phyloP scores from a whole-genome alignment of 2,113 vertebrate species.

The Chaetodon auriga region DNA sequence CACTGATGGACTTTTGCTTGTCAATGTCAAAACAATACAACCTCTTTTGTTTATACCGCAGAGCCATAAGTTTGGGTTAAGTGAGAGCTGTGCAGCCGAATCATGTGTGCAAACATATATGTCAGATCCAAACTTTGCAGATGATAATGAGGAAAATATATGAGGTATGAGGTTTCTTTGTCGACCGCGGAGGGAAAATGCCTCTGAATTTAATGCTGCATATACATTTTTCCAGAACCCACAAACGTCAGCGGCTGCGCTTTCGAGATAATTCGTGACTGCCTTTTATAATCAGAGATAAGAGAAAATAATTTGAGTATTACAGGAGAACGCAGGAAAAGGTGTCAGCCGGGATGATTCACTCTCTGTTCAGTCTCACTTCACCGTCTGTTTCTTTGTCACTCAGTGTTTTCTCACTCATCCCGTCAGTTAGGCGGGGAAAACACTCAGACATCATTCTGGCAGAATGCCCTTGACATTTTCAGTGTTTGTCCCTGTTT shows the following conservation, averaged over 20 bases:
- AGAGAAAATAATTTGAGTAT: slow-evolving; percentile 53
- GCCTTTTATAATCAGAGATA: slow-evolving; percentile 39
- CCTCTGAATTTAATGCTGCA: neutral
- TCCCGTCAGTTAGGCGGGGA: slow-evolving; percentile 53
- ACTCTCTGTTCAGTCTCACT: slow-evolving; percentile 33
- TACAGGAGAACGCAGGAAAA: slow-evolving; percentile 37
- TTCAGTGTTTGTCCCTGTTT: slow-evolving; percentile 46
- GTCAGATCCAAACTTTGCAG: neutral
- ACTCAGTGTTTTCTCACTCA: slow-evolving; percentile 55
- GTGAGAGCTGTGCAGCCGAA: neutral
- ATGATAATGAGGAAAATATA: neutral
- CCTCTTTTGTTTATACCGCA: too few relatives aligned
- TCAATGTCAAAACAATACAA: too few relatives aligned
- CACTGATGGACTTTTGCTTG: too few relatives aligned
- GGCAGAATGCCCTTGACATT: slow-evolving; percentile 67
- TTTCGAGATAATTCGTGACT: slow-evolving; percentile 26
- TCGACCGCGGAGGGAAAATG: neutral
- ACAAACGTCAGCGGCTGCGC: neutral
- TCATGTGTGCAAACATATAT: neutral
- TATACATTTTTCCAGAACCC: neutral
- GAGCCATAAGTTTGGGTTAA: neutral
- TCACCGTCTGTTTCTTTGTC: slow-evolving; percentile 61
- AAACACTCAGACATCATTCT: slow-evolving; percentile 54
- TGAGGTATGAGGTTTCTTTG: neutral
- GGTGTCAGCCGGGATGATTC: slow-evolving; percentile 64